Evolutionary conservation across 2,113 vertebrate species (phyloP), one percentile per base, ranked within the genome.

Genomic region (Steatornis caripensis): DNA sequence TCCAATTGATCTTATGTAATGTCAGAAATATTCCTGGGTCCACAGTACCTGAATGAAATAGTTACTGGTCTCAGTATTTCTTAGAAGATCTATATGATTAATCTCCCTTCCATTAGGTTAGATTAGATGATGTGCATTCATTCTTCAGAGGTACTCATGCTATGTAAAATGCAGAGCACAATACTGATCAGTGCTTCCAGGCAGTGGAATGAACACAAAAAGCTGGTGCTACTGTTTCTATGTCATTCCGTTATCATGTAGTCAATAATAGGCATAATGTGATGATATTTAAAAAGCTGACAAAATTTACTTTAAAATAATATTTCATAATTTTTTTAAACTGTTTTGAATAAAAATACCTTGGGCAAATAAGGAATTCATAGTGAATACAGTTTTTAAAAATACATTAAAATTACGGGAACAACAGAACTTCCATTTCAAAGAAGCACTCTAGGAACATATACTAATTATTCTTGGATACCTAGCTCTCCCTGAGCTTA

Each of bases 251-350:
- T 94, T 93, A 91, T 77, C 84, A 84, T 48, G 43, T 68, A 92
- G 60, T 16, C 49, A 96, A 85, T 88, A 89, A 88, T 87, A 89
- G 61, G 24, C 18, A 72, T 65, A 92, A 95, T 43, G 49, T 46
- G 92, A 71, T 94, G 94, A 87, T 89, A 86, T 62, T 94, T 81
- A 75, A 95, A 94, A 93, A 57, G 68, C 27, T 83, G 89, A 80
- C 58, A 92, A 94, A 72, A 79, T 75, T 68, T 69, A 26, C 32
- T 95, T 96, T 62, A 46, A 93, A 88, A 90, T 36, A 65, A 12
- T 58, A 58, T 57, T 78, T 61, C 15, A 39, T 53, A 15, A 6
- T 10, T 34, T 69, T 62, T n/a, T 11, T 10, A 5, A 74, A 37
- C 4, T 43, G 12, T 39, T 46, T 39, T 27, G 11, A 78, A 30